Conservation (phyloP, 2,888 invertebrate genomes). For the Troides helena region DNA sequence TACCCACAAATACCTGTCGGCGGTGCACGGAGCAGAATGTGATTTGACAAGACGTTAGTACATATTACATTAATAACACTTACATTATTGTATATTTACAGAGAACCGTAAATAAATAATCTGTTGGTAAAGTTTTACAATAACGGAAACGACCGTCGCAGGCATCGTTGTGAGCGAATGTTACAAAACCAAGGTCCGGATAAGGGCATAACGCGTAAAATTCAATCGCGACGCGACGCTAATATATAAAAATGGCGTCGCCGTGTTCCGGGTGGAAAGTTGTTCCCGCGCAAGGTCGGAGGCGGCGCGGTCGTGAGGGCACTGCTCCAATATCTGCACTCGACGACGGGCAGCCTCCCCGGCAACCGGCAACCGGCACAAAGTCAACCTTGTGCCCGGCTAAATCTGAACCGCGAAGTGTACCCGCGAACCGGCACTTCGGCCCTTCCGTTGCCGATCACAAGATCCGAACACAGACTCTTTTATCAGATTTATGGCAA, state of each 20-base stretch:
- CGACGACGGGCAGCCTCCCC: slow-evolving; percentile 48
- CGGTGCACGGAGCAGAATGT: no score
- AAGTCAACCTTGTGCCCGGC: slow-evolving; percentile 7
- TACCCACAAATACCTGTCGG: no score
- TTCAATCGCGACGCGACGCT: slow-evolving; percentile 32
- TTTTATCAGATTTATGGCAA: no score
- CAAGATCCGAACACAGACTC: no score
- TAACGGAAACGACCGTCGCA: background rate
- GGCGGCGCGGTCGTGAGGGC: slow-evolving; percentile 57
- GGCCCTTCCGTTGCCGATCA: background rate
- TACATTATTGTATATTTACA: no score
- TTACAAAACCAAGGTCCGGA: slow-evolving; percentile 38
- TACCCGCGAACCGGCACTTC: background rate
- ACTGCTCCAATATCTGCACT: slow-evolving; percentile 45
- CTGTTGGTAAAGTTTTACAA: no score
- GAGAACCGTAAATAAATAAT: no score
- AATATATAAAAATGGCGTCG: slow-evolving; percentile 44
- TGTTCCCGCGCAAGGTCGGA: slow-evolving; percentile 63
- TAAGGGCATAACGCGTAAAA: slow-evolving; percentile 52
- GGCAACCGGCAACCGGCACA: background rate
- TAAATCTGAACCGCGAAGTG: background rate
- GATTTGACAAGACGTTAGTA: no score
- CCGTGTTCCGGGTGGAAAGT: slow-evolving; percentile 70
- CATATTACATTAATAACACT: no score
- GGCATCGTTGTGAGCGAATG: background rate